phyloP scores from a whole-genome alignment of 2,113 vertebrate genomes.

The Larimichthys polyactis region DNA sequence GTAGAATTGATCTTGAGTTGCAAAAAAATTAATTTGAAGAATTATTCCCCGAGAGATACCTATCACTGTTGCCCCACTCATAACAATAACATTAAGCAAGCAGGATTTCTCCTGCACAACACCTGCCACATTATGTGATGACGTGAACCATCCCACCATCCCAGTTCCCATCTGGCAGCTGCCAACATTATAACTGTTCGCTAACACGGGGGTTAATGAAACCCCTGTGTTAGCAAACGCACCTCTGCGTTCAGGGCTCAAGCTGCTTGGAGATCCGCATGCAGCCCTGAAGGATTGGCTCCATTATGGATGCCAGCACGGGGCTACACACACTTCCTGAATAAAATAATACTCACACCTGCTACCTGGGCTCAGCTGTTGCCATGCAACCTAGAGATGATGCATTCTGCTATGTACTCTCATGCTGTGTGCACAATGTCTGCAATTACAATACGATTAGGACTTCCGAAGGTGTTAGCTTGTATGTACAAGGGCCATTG shows the following conservation, averaged over 20 bases:
- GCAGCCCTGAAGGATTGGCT: slow-evolving; percentile 79
- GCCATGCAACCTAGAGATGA: slow-evolving; percentile 72
- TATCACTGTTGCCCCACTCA: slow-evolving; percentile 10
- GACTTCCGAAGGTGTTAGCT: slow-evolving; percentile 59
- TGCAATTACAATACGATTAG: slow-evolving; percentile 74
- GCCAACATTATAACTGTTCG: slow-evolving; percentile 72
- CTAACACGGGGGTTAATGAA: slow-evolving; percentile 79
- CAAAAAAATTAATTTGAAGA: slow-evolving; percentile 16
- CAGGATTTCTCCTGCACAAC: slow-evolving; percentile 61
- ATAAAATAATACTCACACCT: slow-evolving; percentile 78
- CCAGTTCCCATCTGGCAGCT: slow-evolving; percentile 77
- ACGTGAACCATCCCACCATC: slow-evolving; percentile 66
- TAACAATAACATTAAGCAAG: slow-evolving; percentile 65
- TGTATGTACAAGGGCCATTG: slow-evolving; percentile 35
- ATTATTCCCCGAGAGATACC: slow-evolving; percentile 15
- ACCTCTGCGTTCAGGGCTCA: slow-evolving; percentile 72
- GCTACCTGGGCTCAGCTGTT: slow-evolving; percentile 80
- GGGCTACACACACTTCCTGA: slow-evolving; percentile 72
- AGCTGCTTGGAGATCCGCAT: slow-evolving; percentile 75
- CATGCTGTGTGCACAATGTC: slow-evolving; percentile 69
- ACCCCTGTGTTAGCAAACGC: slow-evolving; percentile 70
- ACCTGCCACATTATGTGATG: slow-evolving; percentile 75
- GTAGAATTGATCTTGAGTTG: slow-evolving; percentile 3
- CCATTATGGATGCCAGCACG: slow-evolving; percentile 76
- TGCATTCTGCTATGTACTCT: slow-evolving; percentile 57